Evolutionary conservation across 2,888 invertebrate species (phyloP).

Genomic region (Rhyacophila evoluta): DNA sequence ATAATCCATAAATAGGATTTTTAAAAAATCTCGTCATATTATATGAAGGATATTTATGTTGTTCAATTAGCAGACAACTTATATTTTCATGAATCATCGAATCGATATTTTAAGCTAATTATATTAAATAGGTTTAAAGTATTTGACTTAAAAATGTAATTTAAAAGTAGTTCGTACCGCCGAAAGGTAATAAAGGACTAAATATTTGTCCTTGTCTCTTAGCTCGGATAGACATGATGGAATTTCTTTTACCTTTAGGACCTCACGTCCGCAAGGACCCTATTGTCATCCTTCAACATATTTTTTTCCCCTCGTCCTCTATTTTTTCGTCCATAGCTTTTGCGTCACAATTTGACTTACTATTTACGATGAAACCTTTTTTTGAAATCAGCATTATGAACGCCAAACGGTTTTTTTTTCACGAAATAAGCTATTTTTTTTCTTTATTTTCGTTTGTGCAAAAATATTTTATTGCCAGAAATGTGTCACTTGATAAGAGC

Average conservation of each 20-base stretch:
- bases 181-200: background rate
- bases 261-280: background rate
- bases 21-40: too few species aligned
- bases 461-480: background rate
- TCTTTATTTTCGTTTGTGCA: background rate
- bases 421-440: background rate
- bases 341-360: background rate
- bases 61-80: too few species aligned
- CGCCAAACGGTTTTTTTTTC: background rate
- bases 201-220: conserved; percentile 21
- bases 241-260: background rate
- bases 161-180: background rate
- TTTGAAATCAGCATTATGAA: conserved; percentile 9
- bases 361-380: conserved; percentile 9
- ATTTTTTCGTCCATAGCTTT: conserved; percentile 1
- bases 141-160: conserved; percentile 11
- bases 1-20: too few species aligned
- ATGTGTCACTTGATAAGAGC: background rate
- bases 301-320: background rate
- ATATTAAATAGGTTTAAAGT: background rate
- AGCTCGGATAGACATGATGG: conserved; percentile 19
- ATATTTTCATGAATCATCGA: too few species aligned
- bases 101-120: background rate
- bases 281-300: conserved; percentile 16
- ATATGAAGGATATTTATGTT: too few species aligned